These are phyloP conservation scores for Chelon labrosus DNA, from an alignment of 2,797 vertebrate species.

Conservation along the genomic window DNA sequence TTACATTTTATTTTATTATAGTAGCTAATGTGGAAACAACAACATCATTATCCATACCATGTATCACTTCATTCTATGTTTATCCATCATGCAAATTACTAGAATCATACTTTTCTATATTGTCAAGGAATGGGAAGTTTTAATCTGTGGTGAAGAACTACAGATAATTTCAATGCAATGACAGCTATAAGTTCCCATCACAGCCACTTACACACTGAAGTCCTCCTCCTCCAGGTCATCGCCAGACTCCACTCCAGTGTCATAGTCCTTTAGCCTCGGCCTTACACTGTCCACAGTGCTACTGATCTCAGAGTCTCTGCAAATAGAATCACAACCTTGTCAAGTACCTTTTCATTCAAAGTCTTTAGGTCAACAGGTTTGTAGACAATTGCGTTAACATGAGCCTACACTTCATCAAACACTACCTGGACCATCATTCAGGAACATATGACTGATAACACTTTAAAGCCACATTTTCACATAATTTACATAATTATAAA, in stretches of 20 bases:
- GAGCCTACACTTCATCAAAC: background rate
- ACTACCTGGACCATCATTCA: background rate
- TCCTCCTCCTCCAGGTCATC: constrained; percentile 90
- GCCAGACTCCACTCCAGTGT: constrained; percentile 87
- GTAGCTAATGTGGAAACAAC: too few species aligned
- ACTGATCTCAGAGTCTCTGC: constrained; percentile 82
- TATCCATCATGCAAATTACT: too few species aligned
- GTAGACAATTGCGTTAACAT: background rate
- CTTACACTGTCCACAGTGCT: constrained; percentile 69
- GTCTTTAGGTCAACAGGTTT: background rate
- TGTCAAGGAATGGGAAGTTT: too few species aligned
- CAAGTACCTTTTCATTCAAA: background rate
- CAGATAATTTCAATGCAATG: too few species aligned
- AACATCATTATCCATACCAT: too few species aligned
- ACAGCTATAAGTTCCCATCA: background rate
- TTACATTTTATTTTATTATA: too few species aligned
- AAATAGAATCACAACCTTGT: constrained; percentile 9
- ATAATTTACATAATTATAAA: too few species aligned
- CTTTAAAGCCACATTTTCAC: too few species aligned
- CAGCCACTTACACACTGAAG: constrained; percentile 83
- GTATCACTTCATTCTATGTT: too few species aligned
- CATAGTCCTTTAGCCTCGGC: constrained; percentile 81
- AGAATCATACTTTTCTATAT: too few species aligned
- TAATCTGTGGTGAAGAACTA: too few species aligned
- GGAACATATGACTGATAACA: background rate